Evolutionary conservation across 2,797 vertebrate genomes (phyloP), one percentile per base, ranked within the genome.

Genomic region (Crocidura indochinensis): DNA sequence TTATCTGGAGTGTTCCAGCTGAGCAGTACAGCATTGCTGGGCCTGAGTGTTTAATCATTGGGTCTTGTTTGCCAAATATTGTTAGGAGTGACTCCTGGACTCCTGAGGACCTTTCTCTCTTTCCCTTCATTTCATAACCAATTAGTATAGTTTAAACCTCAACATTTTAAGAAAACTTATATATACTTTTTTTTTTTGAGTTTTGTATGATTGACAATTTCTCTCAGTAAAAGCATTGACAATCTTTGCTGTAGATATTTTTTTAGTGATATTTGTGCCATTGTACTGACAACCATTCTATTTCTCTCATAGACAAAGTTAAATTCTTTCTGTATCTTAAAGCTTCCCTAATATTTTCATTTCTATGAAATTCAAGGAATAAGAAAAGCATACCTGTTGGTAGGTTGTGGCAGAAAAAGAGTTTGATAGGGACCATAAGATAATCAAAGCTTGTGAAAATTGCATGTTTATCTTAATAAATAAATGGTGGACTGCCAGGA

Each of bases 341-440:
- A 87, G 31, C 84, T 77, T 92, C 62, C 88, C 0, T 80, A 94
- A 46, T 56, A 67, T 92, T 80, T 73, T 46, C 68, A 17, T 81
- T 92, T 87, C 51, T 78, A 81, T 14, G 10, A 68, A 71, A 10
- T 67, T 22, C 15, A 81, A 65, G 76, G 74, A 84, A 31, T 84
- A 78, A 90, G 56, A 65, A 89, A 27, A 82, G 3, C 24, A 20
- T 76, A 49, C 9, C 29, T 89, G 1, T 53, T 77, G 74, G 87
- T 49, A 94, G 11, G 14, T 72, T 64, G 47, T 93, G 71, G 47
- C 6, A 78, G 46, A 78, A 77, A 76, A 84, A 65, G 60, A 65
- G 60, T 92, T 91, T 68, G 64, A 88, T 92, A 80, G 44, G 56
- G n/a, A 65, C 22, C 67, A 10, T 92, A 62, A 71, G 91, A 47